A percentile compares a stretch with the other conserved stretches of the same genome.
These are phyloP conservation scores for Peromyscus leucopus DNA, from an alignment of 2,113 vertebrate species.

Conservation along the genomic window DNA sequence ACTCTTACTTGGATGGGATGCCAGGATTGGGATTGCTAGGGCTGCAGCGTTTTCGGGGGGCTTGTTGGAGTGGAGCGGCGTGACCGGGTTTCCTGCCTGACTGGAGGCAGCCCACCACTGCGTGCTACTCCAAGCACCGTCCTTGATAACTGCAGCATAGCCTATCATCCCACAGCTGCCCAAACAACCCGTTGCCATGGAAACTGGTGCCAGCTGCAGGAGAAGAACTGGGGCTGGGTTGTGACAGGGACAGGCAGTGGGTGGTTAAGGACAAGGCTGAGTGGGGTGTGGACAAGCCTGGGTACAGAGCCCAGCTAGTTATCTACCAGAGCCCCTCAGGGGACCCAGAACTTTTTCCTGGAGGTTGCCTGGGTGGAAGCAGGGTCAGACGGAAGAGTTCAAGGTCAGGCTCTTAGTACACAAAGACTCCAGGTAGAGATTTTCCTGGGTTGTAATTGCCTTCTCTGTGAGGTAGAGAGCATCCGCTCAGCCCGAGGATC, in stretches of 20 bases:
- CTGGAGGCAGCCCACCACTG: conserved; percentile 6
- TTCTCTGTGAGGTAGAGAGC: background rate
- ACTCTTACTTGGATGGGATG: background rate
- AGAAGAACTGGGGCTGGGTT: conserved; percentile 56
- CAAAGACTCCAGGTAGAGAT: background rate
- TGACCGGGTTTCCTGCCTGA: background rate
- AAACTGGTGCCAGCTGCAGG: conserved; percentile 57
- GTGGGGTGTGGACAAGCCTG: accelerated
- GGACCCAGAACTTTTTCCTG: background rate
- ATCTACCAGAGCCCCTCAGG: background rate
- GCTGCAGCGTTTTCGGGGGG: background rate
- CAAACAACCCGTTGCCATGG: conserved; percentile 66
- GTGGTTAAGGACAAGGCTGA: background rate
- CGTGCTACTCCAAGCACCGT: conserved; percentile 34
- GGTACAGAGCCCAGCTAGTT: accelerated
- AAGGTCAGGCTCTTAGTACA: background rate
- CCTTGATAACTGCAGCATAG: conserved; percentile 52
- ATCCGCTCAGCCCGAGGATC: background rate
- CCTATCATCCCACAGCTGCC: conserved; percentile 57
- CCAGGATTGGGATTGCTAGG: background rate
- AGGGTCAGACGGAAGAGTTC: background rate
- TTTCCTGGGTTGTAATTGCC: background rate
- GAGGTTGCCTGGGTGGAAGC: background rate
- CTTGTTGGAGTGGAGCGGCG: background rate
- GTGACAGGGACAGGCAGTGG: background rate